Evolutionary conservation across 2,797 vertebrate species (phyloP).

Genomic region (Arctocebus calabarensis): DNA sequence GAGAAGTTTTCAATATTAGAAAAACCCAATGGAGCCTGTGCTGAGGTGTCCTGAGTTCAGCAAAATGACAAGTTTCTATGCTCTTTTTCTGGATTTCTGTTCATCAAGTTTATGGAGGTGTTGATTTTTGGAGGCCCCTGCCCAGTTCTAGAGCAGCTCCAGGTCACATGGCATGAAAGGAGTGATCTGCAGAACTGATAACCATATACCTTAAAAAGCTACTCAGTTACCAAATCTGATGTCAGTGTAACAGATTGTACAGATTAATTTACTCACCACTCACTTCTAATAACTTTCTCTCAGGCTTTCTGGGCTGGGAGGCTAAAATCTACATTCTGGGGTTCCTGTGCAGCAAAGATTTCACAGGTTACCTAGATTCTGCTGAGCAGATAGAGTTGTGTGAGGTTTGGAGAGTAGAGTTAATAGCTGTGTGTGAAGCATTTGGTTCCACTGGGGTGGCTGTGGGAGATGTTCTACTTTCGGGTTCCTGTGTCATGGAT

Average conservation of each 20-base stretch:
- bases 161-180: background rate
- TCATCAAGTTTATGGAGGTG: background rate
- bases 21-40: background rate
- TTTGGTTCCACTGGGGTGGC: background rate
- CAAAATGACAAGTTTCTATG: conserved; percentile 15
- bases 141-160: background rate
- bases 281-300: background rate
- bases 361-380: conserved; percentile 25
- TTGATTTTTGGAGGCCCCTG: background rate
- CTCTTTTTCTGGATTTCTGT: conserved; percentile 52
- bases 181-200: conserved; percentile 10
- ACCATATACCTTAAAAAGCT: conserved; percentile 25
- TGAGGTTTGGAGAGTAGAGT: background rate
- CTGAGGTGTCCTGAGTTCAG: background rate
- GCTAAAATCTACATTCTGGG: background rate
- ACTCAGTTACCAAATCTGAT: background rate
- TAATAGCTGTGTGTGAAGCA: background rate
- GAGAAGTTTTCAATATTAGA: background rate
- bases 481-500: background rate
- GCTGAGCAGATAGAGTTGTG: background rate
- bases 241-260: background rate
- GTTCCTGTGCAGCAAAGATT: background rate
- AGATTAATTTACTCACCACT: background rate
- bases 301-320: background rate
- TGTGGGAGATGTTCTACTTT: background rate